Evolutionary conservation across 1,140 invertebrate species (phyloP).

Genomic region (Drosophila dunni): DNA sequence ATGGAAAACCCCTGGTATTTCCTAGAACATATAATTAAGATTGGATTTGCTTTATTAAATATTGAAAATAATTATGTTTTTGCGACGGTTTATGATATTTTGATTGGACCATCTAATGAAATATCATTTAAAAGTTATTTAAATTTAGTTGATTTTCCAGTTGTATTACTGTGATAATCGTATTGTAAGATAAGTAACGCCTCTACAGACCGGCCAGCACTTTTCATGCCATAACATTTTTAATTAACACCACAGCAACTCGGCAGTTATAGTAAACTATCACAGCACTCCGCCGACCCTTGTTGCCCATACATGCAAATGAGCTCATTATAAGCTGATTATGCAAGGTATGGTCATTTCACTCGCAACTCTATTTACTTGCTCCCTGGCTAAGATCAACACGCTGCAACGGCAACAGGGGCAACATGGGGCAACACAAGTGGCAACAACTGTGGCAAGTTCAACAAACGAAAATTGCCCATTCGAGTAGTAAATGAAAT

Average conservation of each 20-base stretch:
- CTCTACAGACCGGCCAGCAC: conserved; percentile 14
- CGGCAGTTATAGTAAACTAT: not conserved
- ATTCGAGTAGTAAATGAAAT: conserved; percentile 12
- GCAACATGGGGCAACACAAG: conserved; percentile 16
- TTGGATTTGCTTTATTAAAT: not conserved
- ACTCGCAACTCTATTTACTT: conserved; percentile 39
- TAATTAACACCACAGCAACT: conserved; percentile 37
- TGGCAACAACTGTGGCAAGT: conserved; percentile 42
- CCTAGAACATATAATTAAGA: too few relatives aligned
- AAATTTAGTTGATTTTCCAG: conserved; percentile 20
- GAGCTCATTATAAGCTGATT: conserved; percentile 76
- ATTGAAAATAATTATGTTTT: not conserved
- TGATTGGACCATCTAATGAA: not conserved
- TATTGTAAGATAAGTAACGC: conserved; percentile 17
- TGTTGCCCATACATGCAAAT: conserved; percentile 59
- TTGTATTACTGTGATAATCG: not conserved
- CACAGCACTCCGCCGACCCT: not conserved
- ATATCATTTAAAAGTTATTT: not conserved
- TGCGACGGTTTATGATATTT: not conserved
- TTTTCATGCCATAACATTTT: conserved; percentile 32
- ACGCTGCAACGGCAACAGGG: not conserved
- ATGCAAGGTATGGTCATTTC: conserved; percentile 58
- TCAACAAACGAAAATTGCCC: conserved; percentile 58
- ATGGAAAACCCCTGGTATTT: too few relatives aligned
- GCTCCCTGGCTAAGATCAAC: conserved; percentile 36